phyloP scores from a whole-genome alignment of 1,140 invertebrate species.

The Parasteatoda tepidariorum region DNA sequence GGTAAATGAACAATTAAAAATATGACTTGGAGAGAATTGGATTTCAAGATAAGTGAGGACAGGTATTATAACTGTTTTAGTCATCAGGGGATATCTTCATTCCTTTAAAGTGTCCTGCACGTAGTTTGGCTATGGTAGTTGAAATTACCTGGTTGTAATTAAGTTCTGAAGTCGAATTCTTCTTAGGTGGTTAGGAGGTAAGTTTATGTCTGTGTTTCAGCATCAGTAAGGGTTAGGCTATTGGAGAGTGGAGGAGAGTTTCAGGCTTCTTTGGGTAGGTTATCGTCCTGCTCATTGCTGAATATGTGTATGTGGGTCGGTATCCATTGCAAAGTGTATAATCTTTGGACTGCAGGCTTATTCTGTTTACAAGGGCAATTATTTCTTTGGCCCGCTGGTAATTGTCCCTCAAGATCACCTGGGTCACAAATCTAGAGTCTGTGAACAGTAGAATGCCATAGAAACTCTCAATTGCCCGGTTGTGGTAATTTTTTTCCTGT shows the following conservation, averaged over 20 bases:
- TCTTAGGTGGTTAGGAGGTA: neutral
- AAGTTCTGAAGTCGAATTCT: neutral
- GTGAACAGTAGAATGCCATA: neutral
- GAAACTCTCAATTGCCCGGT: neutral
- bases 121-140: neutral
- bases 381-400: neutral
- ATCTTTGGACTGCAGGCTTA: neutral
- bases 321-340: neutral
- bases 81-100: neutral
- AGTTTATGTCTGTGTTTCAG: neutral
- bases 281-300: neutral
- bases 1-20: neutral
- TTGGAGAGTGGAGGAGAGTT: neutral
- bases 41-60: neutral
- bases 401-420: neutral
- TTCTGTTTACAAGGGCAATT: neutral
- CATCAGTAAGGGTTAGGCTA: neutral
- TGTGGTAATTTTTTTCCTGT: neutral
- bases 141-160: constrained; percentile 3
- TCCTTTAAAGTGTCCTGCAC: no score
- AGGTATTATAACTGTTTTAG: neutral
- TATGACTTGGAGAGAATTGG: neutral
- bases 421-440: neutral
- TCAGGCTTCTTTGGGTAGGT: neutral
- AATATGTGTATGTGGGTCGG: neutral